Base-by-base conservation (phyloP, 1,140 invertebrate species). In the Hormaphis cornu region DNA sequence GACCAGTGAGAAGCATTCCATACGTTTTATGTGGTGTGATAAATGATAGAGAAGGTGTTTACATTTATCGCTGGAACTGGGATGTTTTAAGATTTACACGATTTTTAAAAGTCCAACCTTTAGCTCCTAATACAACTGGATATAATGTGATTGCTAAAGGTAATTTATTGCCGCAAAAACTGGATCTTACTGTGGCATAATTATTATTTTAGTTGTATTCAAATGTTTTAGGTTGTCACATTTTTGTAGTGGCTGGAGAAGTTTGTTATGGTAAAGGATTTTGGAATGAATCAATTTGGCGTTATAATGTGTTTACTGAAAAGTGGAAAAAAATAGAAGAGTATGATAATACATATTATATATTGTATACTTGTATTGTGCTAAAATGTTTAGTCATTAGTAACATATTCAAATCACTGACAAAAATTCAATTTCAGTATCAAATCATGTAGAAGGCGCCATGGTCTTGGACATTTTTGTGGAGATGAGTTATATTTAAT, bases 231-330 rank as follows among this genome's bases (percentile, higher is more conserved):
- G 56, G n/a, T 6, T 16, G 40, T 4, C 35, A 59, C 6, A n/a
- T 59, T 24, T 59, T 37, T 59, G 14, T 59, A 22, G 6, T 59
- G 20, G 37, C 35, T 59, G 56, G 56, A n/a, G 56, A 59, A 59
- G 42, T 59, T 42, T 12, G 35, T 22, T 59, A n/a, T 59, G 35
- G 35, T 18, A 59, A 22, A 59, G 56, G 35, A 22, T 8, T 6
- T 1, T 59, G 56, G 56, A 59, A 59, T 42, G 14, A 26, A 3
- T 14, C 37, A 9, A 22, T 20, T n/a, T 59, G 56, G 56, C 40
- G 42, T 12, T 59, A 59, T 24, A 59, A 59, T 22, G 22, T 59
- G 28, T 20, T 59, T 6, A 4, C 33, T 0, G 22, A 59, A 59
- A 0, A 59, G 1, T 59, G 56, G 56, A 59, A 22, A 2, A 35